phyloP scores from a whole-genome alignment of 2,797 vertebrate species.

The Fundulus diaphanus region DNA sequence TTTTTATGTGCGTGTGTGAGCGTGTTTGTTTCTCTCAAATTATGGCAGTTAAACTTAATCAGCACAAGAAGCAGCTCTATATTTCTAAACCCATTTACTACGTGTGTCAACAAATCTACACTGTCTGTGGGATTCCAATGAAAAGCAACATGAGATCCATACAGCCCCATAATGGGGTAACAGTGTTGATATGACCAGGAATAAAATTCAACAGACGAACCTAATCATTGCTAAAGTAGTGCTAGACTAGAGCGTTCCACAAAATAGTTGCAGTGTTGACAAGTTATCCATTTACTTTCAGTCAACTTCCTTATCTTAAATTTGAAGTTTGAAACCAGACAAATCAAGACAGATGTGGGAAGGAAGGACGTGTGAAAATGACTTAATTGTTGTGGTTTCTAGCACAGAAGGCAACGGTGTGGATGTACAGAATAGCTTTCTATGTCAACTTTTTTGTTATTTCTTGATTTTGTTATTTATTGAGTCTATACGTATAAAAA shows the following conservation, averaged over 20 bases:
- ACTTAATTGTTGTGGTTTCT: not conserved
- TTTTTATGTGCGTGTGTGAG: conserved; percentile 15
- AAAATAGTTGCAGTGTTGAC: not conserved
- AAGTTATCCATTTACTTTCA: not conserved
- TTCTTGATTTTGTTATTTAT: too few relatives aligned
- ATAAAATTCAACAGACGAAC: not conserved
- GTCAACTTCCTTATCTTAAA: not conserved
- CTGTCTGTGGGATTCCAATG: not conserved
- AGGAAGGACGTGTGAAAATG: not conserved
- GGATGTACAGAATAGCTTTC: not conserved
- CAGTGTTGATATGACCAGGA: not conserved
- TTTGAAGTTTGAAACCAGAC: not conserved
- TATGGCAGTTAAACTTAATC: conserved; percentile 36
- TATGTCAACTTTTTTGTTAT: not conserved
- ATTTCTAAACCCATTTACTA: conserved; percentile 20
- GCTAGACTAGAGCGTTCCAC: not conserved
- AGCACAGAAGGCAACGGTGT: not conserved
- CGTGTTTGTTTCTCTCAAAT: conserved; percentile 3
- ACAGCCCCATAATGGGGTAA: not conserved
- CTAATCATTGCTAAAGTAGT: not conserved
- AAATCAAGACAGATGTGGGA: not conserved
- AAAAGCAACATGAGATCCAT: not conserved
- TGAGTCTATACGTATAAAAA: too few relatives aligned
- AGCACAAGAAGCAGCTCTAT: conserved; percentile 13
- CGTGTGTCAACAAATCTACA: conserved; percentile 16